Base-by-base conservation (phyloP, 1,140 invertebrate genomes). In the Caenorhabditis latens region DNA sequence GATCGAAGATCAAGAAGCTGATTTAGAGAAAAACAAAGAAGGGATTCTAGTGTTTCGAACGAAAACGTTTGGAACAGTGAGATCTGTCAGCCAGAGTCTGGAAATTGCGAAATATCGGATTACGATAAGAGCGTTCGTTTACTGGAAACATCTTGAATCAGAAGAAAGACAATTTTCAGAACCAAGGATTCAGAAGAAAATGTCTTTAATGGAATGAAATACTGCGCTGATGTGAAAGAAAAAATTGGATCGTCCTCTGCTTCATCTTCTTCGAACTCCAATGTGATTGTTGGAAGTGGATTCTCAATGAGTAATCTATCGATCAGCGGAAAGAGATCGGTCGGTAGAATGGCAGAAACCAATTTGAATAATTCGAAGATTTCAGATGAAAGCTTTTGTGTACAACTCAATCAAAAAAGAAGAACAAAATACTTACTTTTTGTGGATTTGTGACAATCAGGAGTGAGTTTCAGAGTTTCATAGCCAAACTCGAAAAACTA, bases 371-470 rank as follows among this genome's bases (percentile, higher is more conserved):
- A 6, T 32, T 13, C 13, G 11, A 19, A 32, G 14, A 63, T 16
- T 71, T 46, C 40, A 71, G 40, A 71, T 71, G 65, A 71, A 71
- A 11, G 65, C 40, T 2, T 71, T 71, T 19, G 65, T 71, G 6
- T 46, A 71, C 42, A 71, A 42, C n/a, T 11, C 21, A 19, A 71
- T 71, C 14, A 14, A 43, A 6, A 71, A 71, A 71, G 42, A 19
- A 43, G 40, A 71, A 32, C 3, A 32, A 0, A 71, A 13, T 9
- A 71, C 65, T 43, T 46, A 71, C 46, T 71, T 71, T 19, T 19
- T 71, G 21, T 71, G 65, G 65, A 71, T 71, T 71, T 71, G 65
- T 43, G 65, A 71, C 21, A 71, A 71, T 8, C 65, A 71, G 16
- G 11, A 71, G 65, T 71, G 2, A n/a, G 65, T 46, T 43, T 71